Conservation (phyloP, 1,140 invertebrate species). For the Drosophila rufa region DNA sequence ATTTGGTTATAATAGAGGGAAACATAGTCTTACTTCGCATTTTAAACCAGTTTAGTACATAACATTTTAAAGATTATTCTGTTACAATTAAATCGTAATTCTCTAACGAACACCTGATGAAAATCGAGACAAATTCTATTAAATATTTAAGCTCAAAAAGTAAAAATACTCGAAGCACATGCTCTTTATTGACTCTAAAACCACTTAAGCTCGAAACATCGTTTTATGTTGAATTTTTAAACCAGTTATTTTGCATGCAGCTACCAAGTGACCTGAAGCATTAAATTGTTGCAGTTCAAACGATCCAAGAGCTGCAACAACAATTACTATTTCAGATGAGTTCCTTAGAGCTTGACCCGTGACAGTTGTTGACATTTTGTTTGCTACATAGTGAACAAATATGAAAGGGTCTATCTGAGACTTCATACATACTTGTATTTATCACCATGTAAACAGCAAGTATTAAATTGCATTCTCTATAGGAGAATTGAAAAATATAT, state of each 20-base stretch:
- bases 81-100: neutral
- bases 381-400: neutral
- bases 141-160: conserved; percentile 1
- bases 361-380: conserved; percentile 30
- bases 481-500: neutral
- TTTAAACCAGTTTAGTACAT: neutral
- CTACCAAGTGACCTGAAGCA: conserved; percentile 18
- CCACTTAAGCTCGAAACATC: neutral
- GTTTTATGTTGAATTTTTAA: conserved; percentile 6
- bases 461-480: neutral
- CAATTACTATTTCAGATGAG: conserved; percentile 12
- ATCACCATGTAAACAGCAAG: neutral
- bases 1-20: neutral
- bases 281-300: conserved; percentile 14
- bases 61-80: too few relatives aligned
- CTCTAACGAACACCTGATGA: neutral
- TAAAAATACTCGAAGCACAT: neutral
- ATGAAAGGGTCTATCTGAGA: neutral
- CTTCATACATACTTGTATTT: neutral
- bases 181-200: conserved; percentile 1
- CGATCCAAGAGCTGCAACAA: conserved; percentile 16
- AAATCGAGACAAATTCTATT: neutral
- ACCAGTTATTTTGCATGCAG: conserved; percentile 2
- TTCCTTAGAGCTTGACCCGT: conserved; percentile 16
- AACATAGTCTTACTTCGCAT: neutral